Evolutionary conservation across 2,888 invertebrate genomes (phyloP), one percentile per base, ranked within the genome.

Genomic region (Eucriotettix oculatus): DNA sequence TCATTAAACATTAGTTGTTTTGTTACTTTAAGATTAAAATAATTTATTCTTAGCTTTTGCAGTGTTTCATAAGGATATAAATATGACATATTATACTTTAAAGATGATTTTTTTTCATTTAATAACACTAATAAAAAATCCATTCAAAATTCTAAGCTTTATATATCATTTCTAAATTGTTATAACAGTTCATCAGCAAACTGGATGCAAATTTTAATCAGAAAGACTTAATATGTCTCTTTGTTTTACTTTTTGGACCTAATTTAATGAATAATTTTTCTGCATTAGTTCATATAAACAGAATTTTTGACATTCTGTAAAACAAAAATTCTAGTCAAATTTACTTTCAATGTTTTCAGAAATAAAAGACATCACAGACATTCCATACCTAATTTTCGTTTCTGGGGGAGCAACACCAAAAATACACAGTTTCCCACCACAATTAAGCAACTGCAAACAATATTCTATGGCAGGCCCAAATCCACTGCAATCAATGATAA

Each of bases 401-500:
- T 76, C 70, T 1, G 80, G 79, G 65, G 75, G 73, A 11, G 84
- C 81, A 60, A 86, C 84, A 1, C 86, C 87, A 66, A 87, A 87
- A 40, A 85, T 73, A 9, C 84, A 80, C 55, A 86, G 77, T 65
- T 81, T 83, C 1, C 85, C 86, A 0, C 85, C 85, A 1, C 71
- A 72, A 10, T 72, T 73, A 61, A 86, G 62, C 44, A 83, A 73
- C 42, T 77, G 73, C 59, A 86, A 71, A 7, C 76, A 81, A 9
- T 79, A 74, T 68, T 86, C 84, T 72, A 86, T 81, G 0, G 85
- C 86, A 61, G 81, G 81, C 1, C 81, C 83, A 11, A 78, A 83
- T 69, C 86, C 86, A 69, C 85, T 86, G 67, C 86, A 86, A 64
- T 87, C 86, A 16, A 87, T 76, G 11, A 83, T 79, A 43, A 86